A percentile compares a stretch with the other conserved stretches of the same genome.
phyloP scores from a whole-genome alignment of 2,888 invertebrate genomes.

The Hemicrepidius hirtus region DNA sequence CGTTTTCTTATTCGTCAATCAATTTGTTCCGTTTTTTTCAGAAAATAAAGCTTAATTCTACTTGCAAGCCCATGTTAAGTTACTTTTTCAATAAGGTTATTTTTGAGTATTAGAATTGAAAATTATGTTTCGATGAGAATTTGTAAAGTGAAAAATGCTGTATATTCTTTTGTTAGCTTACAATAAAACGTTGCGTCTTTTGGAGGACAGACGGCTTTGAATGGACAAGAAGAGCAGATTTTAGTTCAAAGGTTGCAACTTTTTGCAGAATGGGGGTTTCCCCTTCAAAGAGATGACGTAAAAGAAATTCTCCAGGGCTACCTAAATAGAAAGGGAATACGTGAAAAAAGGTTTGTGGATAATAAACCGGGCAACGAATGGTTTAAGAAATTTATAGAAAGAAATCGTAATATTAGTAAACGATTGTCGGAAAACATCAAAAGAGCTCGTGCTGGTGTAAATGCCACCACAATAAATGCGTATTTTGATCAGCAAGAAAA shows the following conservation, averaged over 20 bases:
- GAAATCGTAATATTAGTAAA: neutral
- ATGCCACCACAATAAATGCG: neutral
- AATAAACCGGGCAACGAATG: too few species aligned
- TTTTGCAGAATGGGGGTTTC: neutral
- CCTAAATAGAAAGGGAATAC: too few species aligned
- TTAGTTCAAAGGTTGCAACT: neutral
- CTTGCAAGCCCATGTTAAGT: neutral
- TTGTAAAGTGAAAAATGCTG: neutral
- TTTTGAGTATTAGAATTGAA: constrained; percentile 9
- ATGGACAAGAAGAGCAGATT: neutral
- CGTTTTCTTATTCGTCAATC: too few species aligned
- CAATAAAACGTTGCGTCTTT: constrained; percentile 2
- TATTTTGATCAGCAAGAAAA: neutral
- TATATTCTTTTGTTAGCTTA: neutral
- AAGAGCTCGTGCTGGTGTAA: too few species aligned
- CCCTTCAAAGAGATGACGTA: neutral
- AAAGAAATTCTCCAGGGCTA: too few species aligned
- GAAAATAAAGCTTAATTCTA: too few species aligned
- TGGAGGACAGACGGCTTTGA: neutral
- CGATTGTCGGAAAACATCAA: neutral
- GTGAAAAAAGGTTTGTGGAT: too few species aligned
- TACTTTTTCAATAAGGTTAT: too few species aligned
- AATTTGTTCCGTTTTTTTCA: too few species aligned
- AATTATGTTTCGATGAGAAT: neutral
- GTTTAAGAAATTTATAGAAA: neutral